These are phyloP conservation scores for Drosophila varians DNA, from an alignment of 1,140 invertebrate species.

Conservation along the genomic window DNA sequence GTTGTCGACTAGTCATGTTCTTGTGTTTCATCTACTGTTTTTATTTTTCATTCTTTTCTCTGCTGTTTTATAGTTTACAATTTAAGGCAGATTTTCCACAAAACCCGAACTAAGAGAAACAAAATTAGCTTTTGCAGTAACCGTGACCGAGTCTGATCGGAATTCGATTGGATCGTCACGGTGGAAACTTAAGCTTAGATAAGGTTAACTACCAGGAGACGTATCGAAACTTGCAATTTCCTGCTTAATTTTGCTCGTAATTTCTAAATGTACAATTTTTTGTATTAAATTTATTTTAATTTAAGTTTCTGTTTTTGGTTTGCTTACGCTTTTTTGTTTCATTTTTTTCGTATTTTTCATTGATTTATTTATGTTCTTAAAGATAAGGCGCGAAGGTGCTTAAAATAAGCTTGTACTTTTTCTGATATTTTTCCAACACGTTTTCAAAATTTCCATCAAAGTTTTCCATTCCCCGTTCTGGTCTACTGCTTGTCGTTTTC, in stretches of 20 bases:
- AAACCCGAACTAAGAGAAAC: slow-evolving; percentile 84
- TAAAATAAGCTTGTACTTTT: slow-evolving; percentile 90
- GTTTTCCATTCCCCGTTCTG: slow-evolving; percentile 52
- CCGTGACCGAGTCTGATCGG: slow-evolving; percentile 43
- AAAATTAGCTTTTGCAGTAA: slow-evolving; percentile 51
- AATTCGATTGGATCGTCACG: slow-evolving; percentile 10
- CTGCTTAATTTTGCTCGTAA: slow-evolving; percentile 51
- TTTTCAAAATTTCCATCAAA: slow-evolving; percentile 75
- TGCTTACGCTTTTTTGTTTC: slow-evolving; percentile 74
- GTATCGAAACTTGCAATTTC: slow-evolving; percentile 64
- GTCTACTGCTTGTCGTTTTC: slow-evolving; percentile 31
- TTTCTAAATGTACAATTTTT: slow-evolving; percentile 56
- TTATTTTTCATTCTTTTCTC: neutral
- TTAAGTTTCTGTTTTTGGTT: slow-evolving; percentile 68
- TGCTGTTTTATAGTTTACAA: slow-evolving; percentile 74
- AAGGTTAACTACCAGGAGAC: slow-evolving; percentile 67
- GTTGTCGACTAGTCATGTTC: slow-evolving; percentile 71
- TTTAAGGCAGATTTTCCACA: slow-evolving; percentile 88
- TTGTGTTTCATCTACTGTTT: slow-evolving; percentile 27
- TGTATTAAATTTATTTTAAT: slow-evolving; percentile 74
- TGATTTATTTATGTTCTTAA: slow-evolving; percentile 85
- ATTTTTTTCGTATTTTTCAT: slow-evolving; percentile 59
- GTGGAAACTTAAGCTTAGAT: slow-evolving; percentile 46
- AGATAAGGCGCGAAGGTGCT: slow-evolving; percentile 90
- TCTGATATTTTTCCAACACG: slow-evolving; percentile 86